Evolutionary conservation across 2,797 vertebrate genomes (phyloP).

Genomic region (Todus mexicanus): DNA sequence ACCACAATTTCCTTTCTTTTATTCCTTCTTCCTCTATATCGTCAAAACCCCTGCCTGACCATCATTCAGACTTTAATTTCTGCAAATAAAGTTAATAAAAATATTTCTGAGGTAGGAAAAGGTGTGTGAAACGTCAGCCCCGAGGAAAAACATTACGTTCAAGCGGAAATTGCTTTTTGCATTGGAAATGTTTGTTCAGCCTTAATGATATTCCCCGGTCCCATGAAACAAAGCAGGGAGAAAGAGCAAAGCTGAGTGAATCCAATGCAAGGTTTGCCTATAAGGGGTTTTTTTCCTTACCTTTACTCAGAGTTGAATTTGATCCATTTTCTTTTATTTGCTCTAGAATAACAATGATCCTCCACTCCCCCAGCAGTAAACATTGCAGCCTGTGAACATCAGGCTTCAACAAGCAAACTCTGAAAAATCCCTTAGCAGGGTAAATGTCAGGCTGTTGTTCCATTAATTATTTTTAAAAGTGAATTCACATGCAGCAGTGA

Average conservation of each 20-base stretch:
- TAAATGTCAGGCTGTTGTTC: conserved; percentile 62
- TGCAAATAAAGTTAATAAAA: background rate
- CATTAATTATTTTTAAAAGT: conserved; percentile 57
- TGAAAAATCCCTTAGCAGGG: conserved; percentile 38
- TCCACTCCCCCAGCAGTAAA: conserved; percentile 33
- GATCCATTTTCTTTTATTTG: conserved; percentile 53
- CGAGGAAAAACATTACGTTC: background rate
- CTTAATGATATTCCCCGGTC: background rate
- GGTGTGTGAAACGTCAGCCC: background rate
- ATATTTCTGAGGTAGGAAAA: background rate
- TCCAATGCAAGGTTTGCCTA: background rate
- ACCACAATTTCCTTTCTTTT: background rate
- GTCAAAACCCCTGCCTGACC: background rate
- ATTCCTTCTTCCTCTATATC: background rate
- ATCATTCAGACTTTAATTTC: background rate
- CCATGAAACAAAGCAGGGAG: background rate
- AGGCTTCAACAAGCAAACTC: conserved; percentile 53
- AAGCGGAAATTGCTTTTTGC: background rate
- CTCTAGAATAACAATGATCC: conserved; percentile 44
- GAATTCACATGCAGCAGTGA: conserved; percentile 48
- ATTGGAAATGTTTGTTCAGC: background rate
- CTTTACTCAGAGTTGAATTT: background rate
- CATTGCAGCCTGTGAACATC: conserved; percentile 14
- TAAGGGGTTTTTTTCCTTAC: background rate
- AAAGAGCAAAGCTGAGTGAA: background rate